These are phyloP conservation scores for Pinna nobilis DNA, from an alignment of 1,140 invertebrate genomes.

Conservation along the genomic window DNA sequence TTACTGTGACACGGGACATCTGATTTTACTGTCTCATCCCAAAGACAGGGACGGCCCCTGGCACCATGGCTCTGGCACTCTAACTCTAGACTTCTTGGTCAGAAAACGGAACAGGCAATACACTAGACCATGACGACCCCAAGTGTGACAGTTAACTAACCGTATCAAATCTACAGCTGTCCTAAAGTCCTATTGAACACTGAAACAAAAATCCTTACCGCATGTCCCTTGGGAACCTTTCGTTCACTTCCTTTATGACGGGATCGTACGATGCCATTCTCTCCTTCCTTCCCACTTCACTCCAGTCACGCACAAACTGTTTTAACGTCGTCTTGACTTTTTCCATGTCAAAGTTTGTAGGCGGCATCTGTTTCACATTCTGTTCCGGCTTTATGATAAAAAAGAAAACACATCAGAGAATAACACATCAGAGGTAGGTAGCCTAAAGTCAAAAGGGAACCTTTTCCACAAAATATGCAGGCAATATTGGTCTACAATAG, in stretches of 20 bases:
- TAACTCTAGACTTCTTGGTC: too few species aligned
- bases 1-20: too few species aligned
- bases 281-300: constrained; percentile 86
- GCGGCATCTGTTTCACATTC: constrained; percentile 42
- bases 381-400: constrained; percentile 23
- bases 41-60: too few species aligned
- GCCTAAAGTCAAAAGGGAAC: too few species aligned
- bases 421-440: too few species aligned
- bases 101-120: too few species aligned
- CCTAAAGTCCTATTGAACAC: too few species aligned
- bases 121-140: not conserved
- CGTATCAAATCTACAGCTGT: too few species aligned
- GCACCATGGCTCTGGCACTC: too few species aligned
- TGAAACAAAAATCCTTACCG: not conserved
- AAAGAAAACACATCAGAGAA: not conserved
- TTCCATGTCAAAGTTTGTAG: constrained; percentile 79
- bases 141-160: not conserved
- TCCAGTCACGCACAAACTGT: constrained; percentile 98
- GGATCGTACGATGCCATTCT: constrained; percentile 91
- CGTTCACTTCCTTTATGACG: constrained; percentile 89
- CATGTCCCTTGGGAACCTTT: constrained; percentile 80
- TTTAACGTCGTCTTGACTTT: constrained; percentile 95
- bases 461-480: too few species aligned
- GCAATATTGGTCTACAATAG: too few species aligned
- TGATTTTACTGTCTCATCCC: too few species aligned